These are phyloP conservation scores for Antechinus stuartii DNA, from an alignment of 2,113 vertebrate genomes.

Conservation along the genomic window DNA sequence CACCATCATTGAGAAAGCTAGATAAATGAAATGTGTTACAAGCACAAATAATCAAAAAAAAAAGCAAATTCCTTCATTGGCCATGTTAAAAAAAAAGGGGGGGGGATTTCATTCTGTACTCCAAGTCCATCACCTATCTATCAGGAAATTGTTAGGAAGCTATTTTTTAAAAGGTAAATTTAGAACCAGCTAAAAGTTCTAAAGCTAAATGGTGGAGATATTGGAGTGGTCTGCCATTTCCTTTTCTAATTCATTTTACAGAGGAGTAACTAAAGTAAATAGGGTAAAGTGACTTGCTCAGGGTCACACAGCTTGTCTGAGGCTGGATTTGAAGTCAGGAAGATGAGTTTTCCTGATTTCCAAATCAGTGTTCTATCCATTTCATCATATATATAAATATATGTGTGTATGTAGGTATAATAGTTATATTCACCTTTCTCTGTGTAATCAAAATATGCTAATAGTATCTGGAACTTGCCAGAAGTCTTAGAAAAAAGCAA, in stretches of 20 bases:
- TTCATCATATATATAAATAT: neutral
- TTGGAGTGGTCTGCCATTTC: neutral
- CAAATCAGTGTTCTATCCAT: neutral
- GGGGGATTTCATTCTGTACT: neutral
- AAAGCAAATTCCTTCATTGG: neutral
- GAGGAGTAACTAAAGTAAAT: too few relatives aligned
- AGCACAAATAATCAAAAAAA: neutral
- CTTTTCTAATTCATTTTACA: neutral
- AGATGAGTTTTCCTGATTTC: too few relatives aligned
- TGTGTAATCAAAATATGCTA: neutral
- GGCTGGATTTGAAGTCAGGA: too few relatives aligned
- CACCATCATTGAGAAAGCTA: neutral
- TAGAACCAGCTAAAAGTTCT: neutral
- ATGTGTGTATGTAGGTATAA: neutral
- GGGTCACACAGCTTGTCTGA: too few relatives aligned
- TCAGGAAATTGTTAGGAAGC: neutral
- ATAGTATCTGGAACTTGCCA: too few relatives aligned
- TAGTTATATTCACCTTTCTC: neutral
- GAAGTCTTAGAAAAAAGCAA: slow-evolving; percentile 14
- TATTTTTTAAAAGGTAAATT: neutral
- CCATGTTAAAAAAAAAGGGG: neutral
- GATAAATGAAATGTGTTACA: neutral
- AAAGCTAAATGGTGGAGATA: neutral
- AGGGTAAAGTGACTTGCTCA: too few relatives aligned
- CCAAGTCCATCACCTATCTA: neutral